Evolutionary conservation across 2,113 vertebrate species (phyloP).

Genomic region (Haemorhous mexicanus): DNA sequence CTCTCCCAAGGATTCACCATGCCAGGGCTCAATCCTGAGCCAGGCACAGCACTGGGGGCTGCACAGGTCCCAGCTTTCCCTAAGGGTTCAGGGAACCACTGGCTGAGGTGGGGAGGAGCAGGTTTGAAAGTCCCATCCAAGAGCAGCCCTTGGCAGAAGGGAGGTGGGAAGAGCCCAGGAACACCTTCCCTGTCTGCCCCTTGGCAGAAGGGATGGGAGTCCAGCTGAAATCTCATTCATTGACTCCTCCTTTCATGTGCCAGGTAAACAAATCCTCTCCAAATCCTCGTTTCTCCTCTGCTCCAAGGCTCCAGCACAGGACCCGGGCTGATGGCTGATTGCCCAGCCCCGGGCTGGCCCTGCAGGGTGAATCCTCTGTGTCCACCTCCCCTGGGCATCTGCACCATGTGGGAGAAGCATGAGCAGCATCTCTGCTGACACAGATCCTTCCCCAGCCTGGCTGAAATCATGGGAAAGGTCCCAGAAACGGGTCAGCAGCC

Average conservation of each 20-base stretch:
- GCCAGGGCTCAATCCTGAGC: background rate
- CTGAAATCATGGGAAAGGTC: background rate
- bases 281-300: background rate
- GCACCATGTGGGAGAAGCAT: rapidly evolving
- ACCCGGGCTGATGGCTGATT: background rate
- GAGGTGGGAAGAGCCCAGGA: background rate
- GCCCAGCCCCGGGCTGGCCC: background rate
- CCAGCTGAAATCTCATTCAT: background rate
- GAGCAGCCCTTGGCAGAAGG: background rate
- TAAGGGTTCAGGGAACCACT: rapidly evolving
- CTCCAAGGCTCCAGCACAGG: background rate
- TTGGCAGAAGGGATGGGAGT: too few species aligned
- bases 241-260: background rate
- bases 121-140: background rate
- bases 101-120: rapidly evolving
- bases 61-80: background rate
- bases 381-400: background rate
- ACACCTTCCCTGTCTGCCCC: background rate
- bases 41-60: rapidly evolving
- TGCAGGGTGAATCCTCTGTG: background rate
- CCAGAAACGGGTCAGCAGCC: background rate
- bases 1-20: rapidly evolving
- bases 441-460: background rate
- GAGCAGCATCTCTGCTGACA: background rate
- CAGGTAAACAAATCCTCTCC: background rate